phyloP scores from a whole-genome alignment of 2,797 vertebrate species.

The Ptychobarbus kaznakovi region DNA sequence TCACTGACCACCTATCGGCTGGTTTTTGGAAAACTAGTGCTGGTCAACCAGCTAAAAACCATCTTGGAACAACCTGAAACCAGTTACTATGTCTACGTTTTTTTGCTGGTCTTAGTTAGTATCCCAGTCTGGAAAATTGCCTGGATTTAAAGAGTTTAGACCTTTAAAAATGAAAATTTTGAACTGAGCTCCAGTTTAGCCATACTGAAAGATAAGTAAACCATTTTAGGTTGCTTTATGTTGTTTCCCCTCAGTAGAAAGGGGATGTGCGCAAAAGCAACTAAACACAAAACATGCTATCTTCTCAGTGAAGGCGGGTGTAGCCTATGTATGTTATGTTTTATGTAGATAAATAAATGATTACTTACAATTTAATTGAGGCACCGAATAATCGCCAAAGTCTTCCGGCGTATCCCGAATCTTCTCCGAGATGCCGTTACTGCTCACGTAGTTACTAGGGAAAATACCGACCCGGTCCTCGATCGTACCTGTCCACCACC shows the following conservation, averaged over 20 bases:
- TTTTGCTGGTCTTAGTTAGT: background rate
- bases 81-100: background rate
- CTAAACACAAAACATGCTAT: background rate
- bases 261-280: background rate
- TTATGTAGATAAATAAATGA: background rate
- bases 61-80: background rate
- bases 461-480: conserved; percentile 90
- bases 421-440: conserved; percentile 81
- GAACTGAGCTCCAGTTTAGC: background rate
- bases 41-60: background rate
- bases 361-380: conserved; percentile 80
- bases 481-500: conserved; percentile 96
- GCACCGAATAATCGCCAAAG: conserved; percentile 75
- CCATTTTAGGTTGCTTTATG: background rate
- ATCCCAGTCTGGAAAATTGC: background rate
- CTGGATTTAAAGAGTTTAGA: background rate
- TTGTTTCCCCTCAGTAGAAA: background rate
- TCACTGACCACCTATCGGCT: background rate
- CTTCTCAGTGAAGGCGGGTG: background rate
- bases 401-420: conserved; percentile 78
- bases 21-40: background rate
- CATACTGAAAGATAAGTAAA: background rate
- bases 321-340: background rate
- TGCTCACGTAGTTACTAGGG: conserved; percentile 94
- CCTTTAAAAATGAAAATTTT: background rate